phyloP scores from a whole-genome alignment of 2,888 invertebrate genomes.

The Agelastica alni region DNA sequence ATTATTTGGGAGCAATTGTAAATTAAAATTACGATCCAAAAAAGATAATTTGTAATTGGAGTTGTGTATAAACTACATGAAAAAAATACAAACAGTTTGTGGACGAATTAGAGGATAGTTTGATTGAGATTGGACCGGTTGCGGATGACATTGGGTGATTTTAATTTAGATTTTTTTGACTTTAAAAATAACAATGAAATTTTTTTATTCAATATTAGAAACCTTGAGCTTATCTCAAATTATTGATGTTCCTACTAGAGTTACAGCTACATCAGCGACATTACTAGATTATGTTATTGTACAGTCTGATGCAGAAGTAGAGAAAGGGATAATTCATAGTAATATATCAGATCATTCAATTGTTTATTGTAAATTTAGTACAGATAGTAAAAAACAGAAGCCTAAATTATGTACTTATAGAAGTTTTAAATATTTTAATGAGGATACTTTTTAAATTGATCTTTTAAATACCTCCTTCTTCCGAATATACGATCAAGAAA shows the following conservation, averaged over 20 bases:
- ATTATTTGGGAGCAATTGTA: too few species aligned
- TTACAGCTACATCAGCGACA: constrained; percentile 1
- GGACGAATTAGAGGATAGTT: not conserved
- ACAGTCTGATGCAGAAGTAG: too few species aligned
- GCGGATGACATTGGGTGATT: constrained; percentile 2
- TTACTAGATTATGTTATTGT: constrained; percentile 5
- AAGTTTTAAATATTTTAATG: too few species aligned
- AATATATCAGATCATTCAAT: constrained; percentile 2
- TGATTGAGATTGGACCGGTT: not conserved
- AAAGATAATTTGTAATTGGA: not conserved
- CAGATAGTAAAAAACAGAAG: not conserved
- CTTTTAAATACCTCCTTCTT: too few species aligned
- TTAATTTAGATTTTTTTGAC: constrained; percentile 5
- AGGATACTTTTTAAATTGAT: too few species aligned
- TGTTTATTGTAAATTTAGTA: not conserved
- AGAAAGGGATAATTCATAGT: constrained; percentile 4
- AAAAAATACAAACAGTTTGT: not conserved
- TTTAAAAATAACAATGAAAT: not conserved
- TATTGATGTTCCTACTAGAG: constrained; percentile 7
- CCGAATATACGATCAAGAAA: too few species aligned
- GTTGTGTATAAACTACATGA: not conserved
- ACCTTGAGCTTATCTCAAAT: not conserved
- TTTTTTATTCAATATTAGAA: constrained; percentile 4
- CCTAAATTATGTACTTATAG: too few species aligned
- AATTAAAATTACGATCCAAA: not conserved